A percentile compares a stretch with the other conserved stretches of the same genome.
Conservation (phyloP, 2,888 invertebrate genomes). For the Dasysyrphus tricinctus region DNA sequence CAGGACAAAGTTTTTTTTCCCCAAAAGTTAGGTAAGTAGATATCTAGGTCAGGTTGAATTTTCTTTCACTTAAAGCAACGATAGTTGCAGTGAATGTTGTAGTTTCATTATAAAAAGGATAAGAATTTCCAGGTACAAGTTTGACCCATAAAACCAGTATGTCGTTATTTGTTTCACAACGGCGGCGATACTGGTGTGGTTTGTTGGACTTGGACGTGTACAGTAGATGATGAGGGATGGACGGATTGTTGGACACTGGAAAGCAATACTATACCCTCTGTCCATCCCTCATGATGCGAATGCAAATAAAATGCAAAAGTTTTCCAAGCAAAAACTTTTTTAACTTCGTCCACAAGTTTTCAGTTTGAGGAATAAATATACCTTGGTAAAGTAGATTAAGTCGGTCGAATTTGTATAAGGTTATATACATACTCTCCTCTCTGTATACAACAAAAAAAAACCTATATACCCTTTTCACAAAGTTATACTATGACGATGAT, state of each 20-base stretch:
- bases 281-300: conserved; percentile 10
- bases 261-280: background rate
- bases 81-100: background rate
- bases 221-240: background rate
- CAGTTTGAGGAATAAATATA: conserved; percentile 51
- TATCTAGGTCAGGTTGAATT: conserved; percentile 59
- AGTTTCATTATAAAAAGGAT: conserved; percentile 6
- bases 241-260: background rate
- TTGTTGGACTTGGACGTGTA: background rate
- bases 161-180: conserved; percentile 65
- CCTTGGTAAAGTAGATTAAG: conserved; percentile 68
- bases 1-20: conserved; percentile 45
- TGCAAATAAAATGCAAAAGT: conserved; percentile 67
- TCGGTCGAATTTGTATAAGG: conserved; percentile 54
- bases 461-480: conserved; percentile 1
- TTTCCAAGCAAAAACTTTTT: conserved; percentile 33
- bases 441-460: background rate
- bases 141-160: conserved; percentile 70
- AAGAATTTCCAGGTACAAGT: conserved; percentile 61
- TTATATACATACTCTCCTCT: background rate
- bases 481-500: background rate
- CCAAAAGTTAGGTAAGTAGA: conserved; percentile 36
- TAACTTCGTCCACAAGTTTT: conserved; percentile 62
- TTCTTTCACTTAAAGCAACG: conserved; percentile 12
- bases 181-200: conserved; percentile 49